Percentiles rank a stretch among this genome's conserved stretches.
Conservation (phyloP, 2,113 vertebrate species). For the Arvicanthis niloticus region DNA sequence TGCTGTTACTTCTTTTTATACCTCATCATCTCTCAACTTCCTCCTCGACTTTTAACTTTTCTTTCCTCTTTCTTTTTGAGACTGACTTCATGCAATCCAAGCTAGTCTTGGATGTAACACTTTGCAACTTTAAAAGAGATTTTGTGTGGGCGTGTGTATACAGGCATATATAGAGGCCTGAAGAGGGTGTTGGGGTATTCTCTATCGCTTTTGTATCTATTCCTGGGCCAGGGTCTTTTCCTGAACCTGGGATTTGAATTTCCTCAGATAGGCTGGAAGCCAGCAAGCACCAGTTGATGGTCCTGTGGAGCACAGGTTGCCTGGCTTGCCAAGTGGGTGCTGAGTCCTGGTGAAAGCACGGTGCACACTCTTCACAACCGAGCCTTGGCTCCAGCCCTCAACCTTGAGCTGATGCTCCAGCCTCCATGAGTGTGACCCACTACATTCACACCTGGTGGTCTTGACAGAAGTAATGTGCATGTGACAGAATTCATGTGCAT, state of each 20-base stretch:
- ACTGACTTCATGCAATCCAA: neutral
- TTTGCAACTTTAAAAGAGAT: neutral
- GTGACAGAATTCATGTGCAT: no score
- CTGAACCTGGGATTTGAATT: neutral
- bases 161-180: neutral
- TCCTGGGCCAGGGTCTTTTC: neutral
- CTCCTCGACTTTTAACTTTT: neutral
- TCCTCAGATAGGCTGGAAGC: neutral
- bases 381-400: neutral
- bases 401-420: neutral
- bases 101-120: neutral
- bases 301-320: neutral
- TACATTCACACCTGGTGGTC: no score
- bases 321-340: no score
- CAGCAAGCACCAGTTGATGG: neutral
- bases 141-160: neutral
- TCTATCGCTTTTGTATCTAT: neutral
- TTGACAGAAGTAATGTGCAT: no score
- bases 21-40: neutral
- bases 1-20: neutral
- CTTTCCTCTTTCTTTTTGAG: neutral
- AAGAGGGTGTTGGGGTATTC: neutral
- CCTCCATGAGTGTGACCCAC: neutral
- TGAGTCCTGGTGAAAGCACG: neutral
- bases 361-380: fast-evolving